Evolutionary conservation across 2,888 invertebrate genomes (phyloP), one percentile per base, ranked within the genome.

Genomic region (Ophioninae sp.): DNA sequence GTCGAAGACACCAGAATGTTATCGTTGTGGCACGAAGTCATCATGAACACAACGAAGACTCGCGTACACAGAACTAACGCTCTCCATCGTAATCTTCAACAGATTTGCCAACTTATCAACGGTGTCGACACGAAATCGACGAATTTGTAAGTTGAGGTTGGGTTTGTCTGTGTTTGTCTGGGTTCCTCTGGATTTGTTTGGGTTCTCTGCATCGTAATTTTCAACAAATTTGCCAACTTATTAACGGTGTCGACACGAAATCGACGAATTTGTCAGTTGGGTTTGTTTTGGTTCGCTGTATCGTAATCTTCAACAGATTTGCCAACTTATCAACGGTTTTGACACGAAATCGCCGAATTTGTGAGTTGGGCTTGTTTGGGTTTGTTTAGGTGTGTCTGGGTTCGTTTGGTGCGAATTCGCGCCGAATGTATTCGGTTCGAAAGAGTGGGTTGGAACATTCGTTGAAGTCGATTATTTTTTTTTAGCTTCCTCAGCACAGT

Each of bases 301-400:
- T 77, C 85, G 88, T 30, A 89, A 88, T 77, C 87, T 93, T 70
- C 90, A 91, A 50, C 89, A 90, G 77, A 93, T 97, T 85, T 96
- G 96, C 89, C 94, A 95, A 67, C 93, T 97, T 37, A 93, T 97
- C 17, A 94, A 96, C 61, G 94, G 94, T 67, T 95, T 96, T 56
- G 98, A 98, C 90, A 97, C 96, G 41, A 98, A 98, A 93, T 95
- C 95, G 87, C 97, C 97, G 8, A 97, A 98, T 93, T 98, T 98
- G 98, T 98, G 93, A 96, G n/a, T n/a, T n/a, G n/a, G n/a, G n/a
- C n/a, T n/a, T n/a, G n/a, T 1, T 3, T 30, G 1, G 1, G 30
- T 30, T 84, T 68, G 7, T 5, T 50, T 50, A 5, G 8, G 13
- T 68, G n/a, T 7, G 73, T 72, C 56, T 62, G 37, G 30, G 30